These are phyloP conservation scores for Cheilosia soror DNA, from an alignment of 2,888 invertebrate species.

Conservation along the genomic window DNA sequence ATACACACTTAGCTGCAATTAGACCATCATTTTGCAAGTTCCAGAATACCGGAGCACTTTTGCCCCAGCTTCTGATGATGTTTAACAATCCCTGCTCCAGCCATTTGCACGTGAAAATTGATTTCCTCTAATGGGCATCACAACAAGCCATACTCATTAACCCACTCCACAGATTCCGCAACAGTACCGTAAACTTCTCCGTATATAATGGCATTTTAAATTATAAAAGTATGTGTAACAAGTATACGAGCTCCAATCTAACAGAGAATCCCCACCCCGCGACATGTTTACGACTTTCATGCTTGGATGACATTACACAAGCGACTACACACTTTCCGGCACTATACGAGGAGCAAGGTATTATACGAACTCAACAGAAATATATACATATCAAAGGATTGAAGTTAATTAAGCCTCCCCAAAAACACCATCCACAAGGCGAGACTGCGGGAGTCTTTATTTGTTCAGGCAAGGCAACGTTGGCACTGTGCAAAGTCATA, in stretches of 20 bases:
- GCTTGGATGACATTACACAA: conserved; percentile 53
- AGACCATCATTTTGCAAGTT: background rate
- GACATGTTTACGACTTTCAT: conserved; percentile 58
- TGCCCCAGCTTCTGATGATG: conserved; percentile 7
- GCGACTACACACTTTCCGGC: conserved; percentile 29
- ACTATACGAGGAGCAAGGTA: conserved; percentile 9
- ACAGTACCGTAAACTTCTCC: conserved; percentile 40
- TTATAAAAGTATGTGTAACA: conserved; percentile 46
- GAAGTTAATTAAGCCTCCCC: conserved; percentile 62
- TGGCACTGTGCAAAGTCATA: too few species aligned
- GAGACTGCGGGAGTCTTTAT: background rate
- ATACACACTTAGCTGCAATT: conserved; percentile 16
- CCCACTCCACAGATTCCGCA: conserved; percentile 15
- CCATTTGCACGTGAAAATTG: conserved; percentile 61
- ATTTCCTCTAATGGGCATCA: conserved; percentile 58
- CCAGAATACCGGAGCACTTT: conserved; percentile 21
- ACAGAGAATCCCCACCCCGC: conserved; percentile 1
- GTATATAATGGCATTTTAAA: conserved; percentile 50
- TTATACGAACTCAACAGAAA: conserved; percentile 41
- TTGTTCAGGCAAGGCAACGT: conserved; percentile 17
- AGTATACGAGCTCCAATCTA: conserved; percentile 28
- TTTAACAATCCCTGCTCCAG: conserved; percentile 41
- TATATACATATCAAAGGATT: conserved; percentile 48
- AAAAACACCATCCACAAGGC: background rate
- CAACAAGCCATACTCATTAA: conserved; percentile 61